A percentile compares a stretch with the other conserved stretches of the same genome.
phyloP scores from a whole-genome alignment of 2,113 vertebrate genomes.

The Brienomyrus brachyistius region DNA sequence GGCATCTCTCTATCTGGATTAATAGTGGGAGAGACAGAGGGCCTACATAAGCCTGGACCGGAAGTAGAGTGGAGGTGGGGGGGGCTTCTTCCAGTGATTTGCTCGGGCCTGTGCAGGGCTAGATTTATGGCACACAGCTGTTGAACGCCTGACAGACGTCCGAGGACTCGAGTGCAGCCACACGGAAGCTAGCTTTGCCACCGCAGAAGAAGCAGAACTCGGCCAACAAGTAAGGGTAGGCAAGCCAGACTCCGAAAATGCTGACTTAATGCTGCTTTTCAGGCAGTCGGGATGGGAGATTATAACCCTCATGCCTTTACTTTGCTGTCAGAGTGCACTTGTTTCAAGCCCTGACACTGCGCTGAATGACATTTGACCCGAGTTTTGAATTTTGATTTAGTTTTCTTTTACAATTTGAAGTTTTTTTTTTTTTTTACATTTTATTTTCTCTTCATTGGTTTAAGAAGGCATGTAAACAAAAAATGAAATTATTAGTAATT shows the following conservation, averaged over 20 bases:
- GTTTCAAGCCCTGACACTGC: background rate
- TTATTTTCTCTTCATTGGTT: background rate
- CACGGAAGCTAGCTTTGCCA: slow-evolving; percentile 35
- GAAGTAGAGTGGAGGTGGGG: slow-evolving; percentile 17
- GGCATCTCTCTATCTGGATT: background rate
- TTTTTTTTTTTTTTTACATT: background rate
- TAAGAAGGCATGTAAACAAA: background rate
- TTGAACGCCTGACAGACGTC: slow-evolving; percentile 63
- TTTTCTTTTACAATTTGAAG: background rate
- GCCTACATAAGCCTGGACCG: background rate
- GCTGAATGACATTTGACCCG: background rate
- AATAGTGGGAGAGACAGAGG: background rate
- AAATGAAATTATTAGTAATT: background rate
- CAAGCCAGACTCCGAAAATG: background rate
- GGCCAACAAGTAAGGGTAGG: slow-evolving; percentile 47
- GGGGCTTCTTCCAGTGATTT: slow-evolving; percentile 45
- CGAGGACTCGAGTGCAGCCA: slow-evolving; percentile 24
- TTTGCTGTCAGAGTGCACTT: background rate
- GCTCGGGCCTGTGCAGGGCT: slow-evolving; percentile 39
- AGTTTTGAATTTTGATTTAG: background rate
- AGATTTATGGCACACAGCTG: slow-evolving; percentile 71
- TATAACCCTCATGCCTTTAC: background rate
- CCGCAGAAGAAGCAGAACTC: slow-evolving; percentile 24
- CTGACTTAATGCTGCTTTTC: background rate
- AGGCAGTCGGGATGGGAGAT: background rate